Evolutionary conservation across 2,113 vertebrate genomes (phyloP), one percentile per base, ranked within the genome.

Genomic region (Ciconia maguari): DNA sequence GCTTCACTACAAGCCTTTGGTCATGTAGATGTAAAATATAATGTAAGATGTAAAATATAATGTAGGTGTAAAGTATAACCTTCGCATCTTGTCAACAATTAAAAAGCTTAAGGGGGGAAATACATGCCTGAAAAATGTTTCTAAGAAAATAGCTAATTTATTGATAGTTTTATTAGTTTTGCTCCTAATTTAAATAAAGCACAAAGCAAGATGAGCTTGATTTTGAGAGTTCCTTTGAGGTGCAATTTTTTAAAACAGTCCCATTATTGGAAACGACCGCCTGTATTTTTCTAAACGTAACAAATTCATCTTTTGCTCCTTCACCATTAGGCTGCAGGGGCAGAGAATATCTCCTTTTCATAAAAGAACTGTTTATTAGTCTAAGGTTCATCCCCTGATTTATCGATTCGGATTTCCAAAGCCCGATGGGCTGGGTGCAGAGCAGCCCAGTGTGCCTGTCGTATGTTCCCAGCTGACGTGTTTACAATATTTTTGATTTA

Each of bases 401-500:
- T 97, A 97, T 97, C 95, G 89, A 61, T 92, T 90, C 3, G 57
- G 93, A 48, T 97, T 96, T 87, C 91, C 96, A 90, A 26, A 64
- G 89, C 83, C 71, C 64, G 66, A 68, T 18, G 89, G 71, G 84
- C 84, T 69, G 87, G 69, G 32, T 25, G 91, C 89, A 27, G 77
- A 25, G 96, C 95, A 44, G 70, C 87, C 94, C 89, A 82, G 96
- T 78, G 96, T 68, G 86, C 93, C 98, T 98, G 98, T 97, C 98
- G 93, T 98, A 96, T 98, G 96, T 98, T 98, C 97, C 75, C 88
- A 38, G 95, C 97, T 97, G 98, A 98, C 88, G 95, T 99, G 99
- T 99, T 99, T 99, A 99, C 98, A 96, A 74, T 96, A 95, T 83
- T 89, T 94, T 97, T 99, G 99, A 99, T 99, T 99, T 99, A 99